phyloP scores from a whole-genome alignment of 2,888 invertebrate genomes.

The Phania funesta region DNA sequence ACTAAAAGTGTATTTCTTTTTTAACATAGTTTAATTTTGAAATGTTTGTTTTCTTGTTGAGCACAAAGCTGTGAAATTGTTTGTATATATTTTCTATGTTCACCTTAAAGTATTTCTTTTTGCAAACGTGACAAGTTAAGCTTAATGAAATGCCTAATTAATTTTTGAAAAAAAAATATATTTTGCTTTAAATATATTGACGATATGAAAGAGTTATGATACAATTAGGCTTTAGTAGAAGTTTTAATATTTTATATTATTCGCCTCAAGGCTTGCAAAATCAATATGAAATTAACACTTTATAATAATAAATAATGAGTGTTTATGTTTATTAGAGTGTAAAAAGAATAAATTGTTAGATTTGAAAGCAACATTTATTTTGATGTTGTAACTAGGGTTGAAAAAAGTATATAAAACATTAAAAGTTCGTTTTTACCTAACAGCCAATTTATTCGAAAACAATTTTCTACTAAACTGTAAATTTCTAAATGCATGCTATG shows the following conservation, averaged over 20 bases:
- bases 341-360: too few species aligned
- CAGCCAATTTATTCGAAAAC: too few species aligned
- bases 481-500: too few species aligned
- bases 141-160: not conserved
- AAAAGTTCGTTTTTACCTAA: too few species aligned
- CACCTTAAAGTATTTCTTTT: not conserved
- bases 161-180: not conserved
- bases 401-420: too few species aligned
- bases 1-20: too few species aligned
- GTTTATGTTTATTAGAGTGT: not conserved
- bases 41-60: too few species aligned
- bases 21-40: too few species aligned
- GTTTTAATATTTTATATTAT: conserved; percentile 30
- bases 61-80: too few species aligned
- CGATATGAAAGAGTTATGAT: not conserved
- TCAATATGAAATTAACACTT: conserved; percentile 45
- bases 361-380: too few species aligned
- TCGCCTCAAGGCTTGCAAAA: conserved; percentile 18
- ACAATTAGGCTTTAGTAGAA: not conserved
- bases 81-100: not conserved
- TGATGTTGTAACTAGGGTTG: too few species aligned
- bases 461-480: too few species aligned
- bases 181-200: not conserved
- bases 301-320: conserved; percentile 12
- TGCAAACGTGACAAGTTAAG: not conserved